A percentile compares a stretch with the other conserved stretches of the same genome.
Evolutionary conservation across 2,113 vertebrate species (phyloP).

Genomic region (Melanotaenia duboulayi): DNA sequence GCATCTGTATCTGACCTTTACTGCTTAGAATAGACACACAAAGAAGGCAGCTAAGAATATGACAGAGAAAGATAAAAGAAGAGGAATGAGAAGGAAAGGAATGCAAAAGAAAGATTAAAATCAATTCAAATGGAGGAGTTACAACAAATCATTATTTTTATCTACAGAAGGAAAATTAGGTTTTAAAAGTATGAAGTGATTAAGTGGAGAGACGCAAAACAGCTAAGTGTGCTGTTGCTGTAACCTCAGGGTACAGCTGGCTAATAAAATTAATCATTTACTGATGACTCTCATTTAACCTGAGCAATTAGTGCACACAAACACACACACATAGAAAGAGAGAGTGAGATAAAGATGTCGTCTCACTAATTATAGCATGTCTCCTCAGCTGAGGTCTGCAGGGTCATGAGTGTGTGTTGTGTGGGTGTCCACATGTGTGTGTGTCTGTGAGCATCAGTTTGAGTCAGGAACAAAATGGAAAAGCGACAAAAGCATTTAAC

Average conservation of each 20-base stretch:
- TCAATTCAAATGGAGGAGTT: background rate
- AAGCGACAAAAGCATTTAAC: background rate
- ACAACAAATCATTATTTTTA: background rate
- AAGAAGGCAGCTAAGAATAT: conserved; percentile 45
- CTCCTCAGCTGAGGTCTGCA: conserved; percentile 69
- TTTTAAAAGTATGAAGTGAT: conserved; percentile 5
- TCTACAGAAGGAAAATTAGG: background rate
- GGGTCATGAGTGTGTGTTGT: conserved; percentile 30
- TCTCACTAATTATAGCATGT: conserved; percentile 74
- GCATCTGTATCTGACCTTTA: conserved; percentile 75
- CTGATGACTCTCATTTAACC: conserved; percentile 61
- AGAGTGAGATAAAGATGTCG: conserved; percentile 61
- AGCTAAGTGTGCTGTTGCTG: background rate
- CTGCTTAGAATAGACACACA: conserved; percentile 52
- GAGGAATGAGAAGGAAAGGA: no score
- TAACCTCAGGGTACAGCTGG: conserved; percentile 53
- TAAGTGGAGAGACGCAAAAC: no score
- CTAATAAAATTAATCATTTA: conserved; percentile 68
- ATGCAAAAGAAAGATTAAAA: background rate
- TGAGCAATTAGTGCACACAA: conserved; percentile 53
- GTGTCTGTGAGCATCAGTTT: background rate
- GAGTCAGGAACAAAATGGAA: background rate
- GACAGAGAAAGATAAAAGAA: conserved; percentile 19
- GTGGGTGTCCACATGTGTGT: conserved; percentile 1
- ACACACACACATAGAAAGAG: conserved; percentile 23